Evolutionary conservation across 2,113 vertebrate species (phyloP).

Genomic region (Notothenia coriiceps): DNA sequence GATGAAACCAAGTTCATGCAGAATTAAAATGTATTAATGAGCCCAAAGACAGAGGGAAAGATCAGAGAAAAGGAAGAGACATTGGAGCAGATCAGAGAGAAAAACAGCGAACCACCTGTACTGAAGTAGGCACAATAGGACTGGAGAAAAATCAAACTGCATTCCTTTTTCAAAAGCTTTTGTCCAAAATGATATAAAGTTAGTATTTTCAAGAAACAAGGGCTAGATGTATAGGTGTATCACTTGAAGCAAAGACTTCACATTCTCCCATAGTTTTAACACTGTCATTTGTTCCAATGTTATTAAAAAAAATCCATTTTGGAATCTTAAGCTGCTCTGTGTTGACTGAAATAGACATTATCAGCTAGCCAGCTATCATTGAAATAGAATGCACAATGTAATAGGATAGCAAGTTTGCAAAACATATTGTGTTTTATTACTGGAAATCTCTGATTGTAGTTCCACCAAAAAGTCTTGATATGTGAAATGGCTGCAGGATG

Average conservation of each 20-base stretch:
- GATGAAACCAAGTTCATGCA: constrained; percentile 17
- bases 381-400: too few relatives aligned
- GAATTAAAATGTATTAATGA: constrained; percentile 34
- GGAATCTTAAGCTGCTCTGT: too few relatives aligned
- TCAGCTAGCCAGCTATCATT: too few relatives aligned
- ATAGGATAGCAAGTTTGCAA: too few relatives aligned
- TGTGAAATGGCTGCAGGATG: background rate
- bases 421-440: too few relatives aligned
- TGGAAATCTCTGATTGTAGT: background rate
- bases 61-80: constrained; percentile 14
- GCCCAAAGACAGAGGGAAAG: constrained; percentile 2
- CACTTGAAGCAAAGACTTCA: too few relatives aligned
- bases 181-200: background rate
- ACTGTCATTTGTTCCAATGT: too few relatives aligned
- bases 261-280: background rate
- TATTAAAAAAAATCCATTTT: too few relatives aligned
- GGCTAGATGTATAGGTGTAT: too few relatives aligned
- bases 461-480: background rate
- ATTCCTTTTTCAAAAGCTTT: background rate
- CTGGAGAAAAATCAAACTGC: background rate
- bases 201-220: too few relatives aligned
- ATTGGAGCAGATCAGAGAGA: background rate
- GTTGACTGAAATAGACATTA: too few relatives aligned
- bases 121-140: background rate
- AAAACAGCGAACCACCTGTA: constrained; percentile 13